A percentile compares a stretch with the other conserved stretches of the same genome.
These are phyloP conservation scores for Myiozetetes cayanensis DNA, from an alignment of 2,113 vertebrate genomes.

Conservation along the genomic window DNA sequence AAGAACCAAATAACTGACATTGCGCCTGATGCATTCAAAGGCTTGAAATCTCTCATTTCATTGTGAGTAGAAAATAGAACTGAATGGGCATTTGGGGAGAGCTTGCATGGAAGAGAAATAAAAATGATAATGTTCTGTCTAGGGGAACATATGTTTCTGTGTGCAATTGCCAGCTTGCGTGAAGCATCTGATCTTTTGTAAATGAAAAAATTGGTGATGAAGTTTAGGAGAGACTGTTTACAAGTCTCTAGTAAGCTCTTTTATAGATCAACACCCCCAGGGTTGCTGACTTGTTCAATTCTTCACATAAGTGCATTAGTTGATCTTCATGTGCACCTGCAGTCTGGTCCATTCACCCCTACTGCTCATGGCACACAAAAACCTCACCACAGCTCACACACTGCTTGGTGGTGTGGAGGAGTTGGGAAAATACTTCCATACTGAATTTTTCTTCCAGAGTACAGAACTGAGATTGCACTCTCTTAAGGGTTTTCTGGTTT, in stretches of 20 bases:
- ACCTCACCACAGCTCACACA: neutral
- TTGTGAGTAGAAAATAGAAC: conserved; percentile 84
- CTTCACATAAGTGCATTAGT: neutral
- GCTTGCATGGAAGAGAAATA: neutral
- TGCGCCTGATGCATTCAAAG: conserved; percentile 92
- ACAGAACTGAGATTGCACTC: neutral
- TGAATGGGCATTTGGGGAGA: neutral
- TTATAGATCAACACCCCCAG: conserved; percentile 47
- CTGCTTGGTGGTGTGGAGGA: neutral
- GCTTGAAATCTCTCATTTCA: conserved; percentile 94
- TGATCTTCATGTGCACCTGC: neutral
- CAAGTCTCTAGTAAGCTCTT: conserved; percentile 56
- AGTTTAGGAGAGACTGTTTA: conserved; percentile 50
- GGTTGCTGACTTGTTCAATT: conserved; percentile 50
- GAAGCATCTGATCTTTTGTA: conserved; percentile 72
- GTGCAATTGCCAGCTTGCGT: conserved; percentile 57
- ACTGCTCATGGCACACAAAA: neutral
- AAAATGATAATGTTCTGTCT: conserved; percentile 39
- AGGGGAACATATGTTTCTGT: conserved; percentile 54
- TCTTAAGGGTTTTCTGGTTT: neutral
- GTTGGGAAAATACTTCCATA: neutral
- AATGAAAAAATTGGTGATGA: conserved; percentile 63
- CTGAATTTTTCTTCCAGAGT: neutral
- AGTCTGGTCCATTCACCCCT: neutral
- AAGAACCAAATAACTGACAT: conserved; percentile 99